Percentiles rank a stretch among this genome's conserved stretches.
phyloP scores from a whole-genome alignment of 1,140 invertebrate species.

The Leptinotarsa lineolata region DNA sequence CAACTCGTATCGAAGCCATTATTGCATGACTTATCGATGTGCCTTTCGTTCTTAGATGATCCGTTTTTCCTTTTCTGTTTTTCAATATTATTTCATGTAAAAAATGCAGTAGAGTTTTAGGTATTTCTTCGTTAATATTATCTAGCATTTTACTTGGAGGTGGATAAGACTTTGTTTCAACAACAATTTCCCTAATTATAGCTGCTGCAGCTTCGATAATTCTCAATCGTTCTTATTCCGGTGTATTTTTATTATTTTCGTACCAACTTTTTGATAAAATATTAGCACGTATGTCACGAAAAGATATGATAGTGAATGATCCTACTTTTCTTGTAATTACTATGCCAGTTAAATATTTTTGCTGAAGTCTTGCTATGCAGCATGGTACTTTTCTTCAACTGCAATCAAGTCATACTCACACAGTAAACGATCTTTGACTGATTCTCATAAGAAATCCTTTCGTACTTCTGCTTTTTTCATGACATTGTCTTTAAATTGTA shows the following conservation, averaged over 20 bases:
- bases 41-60: constrained; percentile 49
- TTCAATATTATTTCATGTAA: constrained; percentile 47
- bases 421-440: too few species aligned
- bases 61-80: constrained; percentile 46
- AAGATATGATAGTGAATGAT: not conserved
- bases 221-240: constrained; percentile 40
- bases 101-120: constrained; percentile 48
- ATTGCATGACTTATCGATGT: constrained; percentile 51
- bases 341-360: constrained; percentile 17
- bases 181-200: constrained; percentile 54
- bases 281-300: not conserved
- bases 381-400: too few species aligned
- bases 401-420: too few species aligned
- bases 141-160: constrained; percentile 41
- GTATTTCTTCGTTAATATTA: constrained; percentile 49
- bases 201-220: constrained; percentile 52
- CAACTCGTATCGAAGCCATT: constrained; percentile 49
- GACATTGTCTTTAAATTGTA: constrained; percentile 49
- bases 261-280: too few species aligned
- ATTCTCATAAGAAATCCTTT: too few species aligned
- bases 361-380: constrained; percentile 49
- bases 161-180: constrained; percentile 50
- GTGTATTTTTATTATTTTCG: constrained; percentile 38
- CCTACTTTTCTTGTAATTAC: not conserved
- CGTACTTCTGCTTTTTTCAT: too few species aligned